phyloP scores from a whole-genome alignment of 2,797 vertebrate species.

The Melanotaenia pygmaea region DNA sequence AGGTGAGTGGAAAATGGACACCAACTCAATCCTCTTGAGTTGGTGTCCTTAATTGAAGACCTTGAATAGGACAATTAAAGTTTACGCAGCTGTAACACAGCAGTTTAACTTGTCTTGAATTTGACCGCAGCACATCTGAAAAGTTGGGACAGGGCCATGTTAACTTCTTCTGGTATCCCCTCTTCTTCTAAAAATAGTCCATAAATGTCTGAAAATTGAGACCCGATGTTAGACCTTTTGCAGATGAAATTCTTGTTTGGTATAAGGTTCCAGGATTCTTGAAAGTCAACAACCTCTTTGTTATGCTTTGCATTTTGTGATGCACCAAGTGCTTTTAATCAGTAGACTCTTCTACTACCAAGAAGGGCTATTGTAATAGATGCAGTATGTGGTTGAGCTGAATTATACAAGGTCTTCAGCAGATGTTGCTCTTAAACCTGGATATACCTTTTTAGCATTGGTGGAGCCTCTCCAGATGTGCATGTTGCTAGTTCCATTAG shows the following conservation, averaged over 20 bases:
- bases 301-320: neutral
- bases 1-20: slow-evolving; percentile 81
- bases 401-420: neutral
- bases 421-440: neutral
- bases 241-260: neutral
- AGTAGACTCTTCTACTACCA: too few species aligned
- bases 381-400: too few species aligned
- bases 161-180: neutral
- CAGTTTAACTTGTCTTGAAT: too few species aligned
- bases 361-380: too few species aligned
- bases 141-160: too few species aligned
- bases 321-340: neutral
- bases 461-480: neutral
- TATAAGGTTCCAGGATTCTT: neutral
- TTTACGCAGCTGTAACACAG: neutral
- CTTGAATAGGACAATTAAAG: neutral
- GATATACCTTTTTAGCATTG: neutral
- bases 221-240: neutral
- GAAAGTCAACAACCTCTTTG: neutral
- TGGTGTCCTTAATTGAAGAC: neutral
- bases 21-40: neutral
- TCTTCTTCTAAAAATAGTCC: neutral
- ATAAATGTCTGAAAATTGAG: neutral
- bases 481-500: neutral
- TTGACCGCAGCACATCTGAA: too few species aligned